Evolutionary conservation across 37 sponge, comb jelly and placozoan species (phyloP).

Genomic region (Hexactinellida sp.): DNA sequence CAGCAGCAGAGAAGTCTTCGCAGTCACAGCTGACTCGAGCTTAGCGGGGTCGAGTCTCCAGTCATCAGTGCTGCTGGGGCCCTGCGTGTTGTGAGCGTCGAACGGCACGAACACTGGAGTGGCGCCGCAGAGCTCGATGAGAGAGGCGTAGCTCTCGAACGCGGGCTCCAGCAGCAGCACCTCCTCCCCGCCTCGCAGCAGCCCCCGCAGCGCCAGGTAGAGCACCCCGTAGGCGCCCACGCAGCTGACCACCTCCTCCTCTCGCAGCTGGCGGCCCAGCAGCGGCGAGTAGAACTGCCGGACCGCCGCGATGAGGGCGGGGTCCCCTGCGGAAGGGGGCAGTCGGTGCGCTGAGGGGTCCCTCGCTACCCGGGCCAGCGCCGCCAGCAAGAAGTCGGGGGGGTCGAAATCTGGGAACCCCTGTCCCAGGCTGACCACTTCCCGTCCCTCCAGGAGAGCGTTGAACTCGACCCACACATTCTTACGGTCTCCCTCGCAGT

Average conservation of each 20-base stretch:
- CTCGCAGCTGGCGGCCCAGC: not conserved
- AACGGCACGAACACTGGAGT: not conserved
- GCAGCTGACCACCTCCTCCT: not conserved
- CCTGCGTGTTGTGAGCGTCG: not conserved
- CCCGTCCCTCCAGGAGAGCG: not conserved
- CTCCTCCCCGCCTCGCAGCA: not conserved
- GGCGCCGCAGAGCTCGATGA: not conserved
- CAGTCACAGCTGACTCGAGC: not conserved
- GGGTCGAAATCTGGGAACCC: not conserved
- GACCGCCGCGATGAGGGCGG: not conserved
- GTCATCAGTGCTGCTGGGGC: not conserved
- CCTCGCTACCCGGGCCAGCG: not conserved
- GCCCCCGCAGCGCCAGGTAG: not conserved
- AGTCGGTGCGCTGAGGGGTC: not conserved
- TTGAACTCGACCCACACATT: slow-evolving; percentile 2
- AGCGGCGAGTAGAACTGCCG: not conserved
- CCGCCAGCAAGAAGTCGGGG: not conserved
- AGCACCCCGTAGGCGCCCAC: not conserved
- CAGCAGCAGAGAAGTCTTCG: not conserved
- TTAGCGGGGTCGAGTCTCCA: not conserved
- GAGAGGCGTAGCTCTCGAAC: not conserved
- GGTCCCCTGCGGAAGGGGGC: not conserved
- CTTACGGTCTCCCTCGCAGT: not conserved
- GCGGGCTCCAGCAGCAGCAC: not conserved
- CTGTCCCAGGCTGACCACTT: not conserved